Evolutionary conservation across 2,113 vertebrate species (phyloP).

Genomic region (Anser brachyrhynchus): DNA sequence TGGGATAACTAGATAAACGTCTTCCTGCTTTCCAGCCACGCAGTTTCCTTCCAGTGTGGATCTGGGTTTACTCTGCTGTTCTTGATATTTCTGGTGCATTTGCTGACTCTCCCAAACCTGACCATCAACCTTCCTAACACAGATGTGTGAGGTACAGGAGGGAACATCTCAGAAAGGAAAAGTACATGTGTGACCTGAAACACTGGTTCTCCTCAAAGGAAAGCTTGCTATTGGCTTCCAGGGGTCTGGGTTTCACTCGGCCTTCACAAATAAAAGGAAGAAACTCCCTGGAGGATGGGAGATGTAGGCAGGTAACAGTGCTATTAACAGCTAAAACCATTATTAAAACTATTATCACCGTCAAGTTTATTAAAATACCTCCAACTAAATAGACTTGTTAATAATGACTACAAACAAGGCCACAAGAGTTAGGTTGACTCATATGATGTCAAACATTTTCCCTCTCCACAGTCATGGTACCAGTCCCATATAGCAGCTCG

Average conservation of each 20-base stretch:
- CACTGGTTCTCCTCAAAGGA: neutral
- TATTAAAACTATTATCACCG: neutral
- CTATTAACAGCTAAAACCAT: neutral
- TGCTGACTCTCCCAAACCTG: neutral
- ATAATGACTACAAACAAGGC: neutral
- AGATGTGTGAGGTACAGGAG: neutral
- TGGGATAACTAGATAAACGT: neutral
- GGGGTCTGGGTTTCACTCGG: neutral
- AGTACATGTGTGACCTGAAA: neutral
- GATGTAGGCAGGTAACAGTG: neutral
- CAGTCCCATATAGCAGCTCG: neutral
- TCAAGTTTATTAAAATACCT: neutral
- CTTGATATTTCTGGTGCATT: neutral
- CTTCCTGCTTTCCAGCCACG: neutral
- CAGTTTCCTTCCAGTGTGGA: neutral
- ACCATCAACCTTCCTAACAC: neutral
- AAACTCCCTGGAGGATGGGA: neutral
- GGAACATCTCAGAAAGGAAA: neutral
- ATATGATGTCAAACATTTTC: neutral
- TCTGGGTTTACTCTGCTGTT: neutral
- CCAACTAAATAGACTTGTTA: neutral
- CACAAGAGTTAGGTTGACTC: neutral
- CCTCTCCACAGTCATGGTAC: neutral
- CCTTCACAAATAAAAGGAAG: neutral
- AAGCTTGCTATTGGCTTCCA: neutral